Evolutionary conservation across 2,797 vertebrate genomes (phyloP), one percentile per base, ranked within the genome.

Genomic region (Sebastes cheni): DNA sequence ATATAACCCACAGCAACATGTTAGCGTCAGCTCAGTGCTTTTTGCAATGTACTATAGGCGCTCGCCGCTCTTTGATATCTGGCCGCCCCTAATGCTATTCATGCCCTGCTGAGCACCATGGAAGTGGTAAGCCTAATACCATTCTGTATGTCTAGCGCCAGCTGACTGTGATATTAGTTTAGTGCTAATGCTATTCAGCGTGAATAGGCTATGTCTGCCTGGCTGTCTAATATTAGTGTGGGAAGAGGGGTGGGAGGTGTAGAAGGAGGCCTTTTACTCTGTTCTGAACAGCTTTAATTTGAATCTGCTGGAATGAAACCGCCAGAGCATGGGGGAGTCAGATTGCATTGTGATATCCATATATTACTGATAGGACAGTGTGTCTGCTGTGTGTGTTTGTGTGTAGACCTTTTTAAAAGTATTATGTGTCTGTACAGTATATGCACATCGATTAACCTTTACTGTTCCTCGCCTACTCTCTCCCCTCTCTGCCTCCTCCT

Each of bases 151-250:
- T 92, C 88, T 88, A 86, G 84, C 86, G 42, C 82, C 82, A 86
- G 86, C 90, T 91, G 90, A 91, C 91, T 92, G 91, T 93, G 92
- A 92, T 95, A 93, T 94, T 94, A 93, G 91, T 94, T 94, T 87
- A 92, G 86, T 36, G n/a, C 75, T 92, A 93, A 95, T 94, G 90
- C 91, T 92, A 92, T 93, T 93, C 92, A 86, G 81, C 62, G 86
- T 90, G 93, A 93, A 90, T 92, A 81, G 91, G 88, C 87, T 84
- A 90, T 86, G 89, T 93, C 90, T 89, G 90, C 88, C 86, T 75
- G 84, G 75, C 91, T 91, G 89, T 90, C 87, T 93, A 82, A 93
- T 94, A 92, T 92, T 89, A 88, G 88, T 68, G 88, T 81, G 72
- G 77, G 80, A 79, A 67, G 71, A 75, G 82, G 66, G 75, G 80